These are phyloP conservation scores for Microcebus griseorufus DNA, from an alignment of 2,113 vertebrate species.

Conservation along the genomic window DNA sequence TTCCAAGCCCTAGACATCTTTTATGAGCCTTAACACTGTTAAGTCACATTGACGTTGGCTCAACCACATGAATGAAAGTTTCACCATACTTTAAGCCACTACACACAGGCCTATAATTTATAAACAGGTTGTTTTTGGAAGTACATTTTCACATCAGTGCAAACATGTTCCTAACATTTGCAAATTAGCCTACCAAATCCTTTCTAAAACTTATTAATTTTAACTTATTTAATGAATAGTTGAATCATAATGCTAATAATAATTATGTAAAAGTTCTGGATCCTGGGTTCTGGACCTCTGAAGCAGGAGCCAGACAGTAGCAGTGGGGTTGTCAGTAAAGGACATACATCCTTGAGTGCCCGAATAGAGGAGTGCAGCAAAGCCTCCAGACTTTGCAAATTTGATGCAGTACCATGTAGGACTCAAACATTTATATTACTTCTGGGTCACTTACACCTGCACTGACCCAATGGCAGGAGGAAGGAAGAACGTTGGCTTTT, in stretches of 20 bases:
- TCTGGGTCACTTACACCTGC: background rate
- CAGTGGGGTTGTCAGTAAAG: background rate
- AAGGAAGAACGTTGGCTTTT: background rate
- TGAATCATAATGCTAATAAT: background rate
- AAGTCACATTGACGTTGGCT: conserved; percentile 24
- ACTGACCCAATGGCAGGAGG: background rate
- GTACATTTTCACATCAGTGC: background rate
- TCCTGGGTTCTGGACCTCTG: too few relatives aligned
- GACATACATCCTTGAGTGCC: accelerated
- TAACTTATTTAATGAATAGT: background rate
- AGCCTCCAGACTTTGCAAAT: background rate
- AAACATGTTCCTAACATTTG: background rate
- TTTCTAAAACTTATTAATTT: background rate
- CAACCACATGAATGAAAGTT: conserved; percentile 18
- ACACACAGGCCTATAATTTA: background rate
- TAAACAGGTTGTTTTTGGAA: background rate
- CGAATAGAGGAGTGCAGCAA: background rate
- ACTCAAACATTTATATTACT: background rate
- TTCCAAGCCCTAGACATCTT: conserved; percentile 34
- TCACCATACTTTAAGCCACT: background rate
- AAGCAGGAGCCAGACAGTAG: background rate
- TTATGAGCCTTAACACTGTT: conserved; percentile 35
- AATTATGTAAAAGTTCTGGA: background rate
- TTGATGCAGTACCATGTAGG: accelerated
- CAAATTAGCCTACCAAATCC: background rate